A percentile compares a stretch with the other conserved stretches of the same genome.
Evolutionary conservation across 2,797 vertebrate species (phyloP).

Genomic region (Enteromius anoplus): DNA sequence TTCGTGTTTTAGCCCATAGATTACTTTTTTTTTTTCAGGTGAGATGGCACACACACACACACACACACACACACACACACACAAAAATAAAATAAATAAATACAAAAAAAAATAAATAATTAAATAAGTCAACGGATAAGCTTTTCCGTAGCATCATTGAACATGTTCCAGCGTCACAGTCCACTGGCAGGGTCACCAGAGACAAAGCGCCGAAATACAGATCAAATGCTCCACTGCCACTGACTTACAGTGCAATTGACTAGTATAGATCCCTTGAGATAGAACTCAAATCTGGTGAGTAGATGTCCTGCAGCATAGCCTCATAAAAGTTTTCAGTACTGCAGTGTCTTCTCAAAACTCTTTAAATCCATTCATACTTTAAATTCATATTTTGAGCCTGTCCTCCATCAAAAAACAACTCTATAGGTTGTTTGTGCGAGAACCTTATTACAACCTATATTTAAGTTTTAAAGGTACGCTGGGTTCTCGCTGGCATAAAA

Average conservation of each 20-base stretch:
- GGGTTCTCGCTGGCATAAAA: too few species aligned
- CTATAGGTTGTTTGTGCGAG: too few species aligned
- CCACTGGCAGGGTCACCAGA: slow-evolving; percentile 5
- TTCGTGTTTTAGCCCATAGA: neutral
- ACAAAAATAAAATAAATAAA: neutral
- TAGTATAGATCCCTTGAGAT: slow-evolving; percentile 5
- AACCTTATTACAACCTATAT: too few species aligned
- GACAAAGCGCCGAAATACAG: neutral
- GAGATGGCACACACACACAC: neutral
- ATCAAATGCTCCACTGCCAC: slow-evolving; percentile 13
- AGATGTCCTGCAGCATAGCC: neutral
- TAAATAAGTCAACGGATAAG: neutral
- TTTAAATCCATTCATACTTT: neutral
- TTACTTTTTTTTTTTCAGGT: neutral
- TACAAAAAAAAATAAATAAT: too few species aligned
- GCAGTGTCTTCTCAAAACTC: neutral
- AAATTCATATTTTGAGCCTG: neutral
- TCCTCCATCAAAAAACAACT: too few species aligned
- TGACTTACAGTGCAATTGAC: neutral
- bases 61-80: neutral
- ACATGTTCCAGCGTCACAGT: neutral
- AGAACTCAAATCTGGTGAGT: neutral
- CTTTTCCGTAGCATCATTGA: neutral
- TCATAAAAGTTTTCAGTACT: neutral
- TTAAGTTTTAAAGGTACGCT: too few species aligned